Evolutionary conservation across 2,797 vertebrate genomes (phyloP), one percentile per base, ranked within the genome.

Genomic region (Zenarchopterus dispar): DNA sequence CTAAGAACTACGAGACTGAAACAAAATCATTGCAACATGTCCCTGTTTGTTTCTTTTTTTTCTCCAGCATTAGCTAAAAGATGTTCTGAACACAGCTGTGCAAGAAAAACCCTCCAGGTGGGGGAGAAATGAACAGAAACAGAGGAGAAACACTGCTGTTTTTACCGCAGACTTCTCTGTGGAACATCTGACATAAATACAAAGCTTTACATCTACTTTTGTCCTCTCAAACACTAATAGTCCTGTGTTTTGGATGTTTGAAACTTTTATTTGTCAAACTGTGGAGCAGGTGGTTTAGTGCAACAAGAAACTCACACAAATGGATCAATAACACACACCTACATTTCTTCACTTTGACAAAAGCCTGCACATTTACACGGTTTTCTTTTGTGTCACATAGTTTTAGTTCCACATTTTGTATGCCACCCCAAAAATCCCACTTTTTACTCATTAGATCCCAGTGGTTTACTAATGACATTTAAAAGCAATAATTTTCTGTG

Each of bases 81-180:
- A 39, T 39, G 36, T 39, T 13, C 36, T 16, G 36, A 16, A 39
- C 2, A 4, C 6, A 39, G 36, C 11, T 15, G 36, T 13, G 16
- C 36, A 39, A 39, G 36, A 15, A 1, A 3, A 15, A 16, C 36
- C 15, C 13, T 13, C 13, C 36, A 39, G 15, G 16, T 36, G 15
- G 36, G 11, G 16, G 3, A 10, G 16, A 39, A 39, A 39, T 16
- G 7, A 16, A 5, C 28, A 28, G 28, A 28, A 28, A 28, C 28
- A 28, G 28, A 28, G 28, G 28, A 70, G 36, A 67, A 73, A 58
- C 24, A 0, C 2, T 18, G 62, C 23, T 43, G 63, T 49, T 16
- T 81, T 68, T 78, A 28, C 28, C 28, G 8, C 28, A 59, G 75
- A 78, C 17, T 26, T 65, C 33, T 52, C 26, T 51, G n/a, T 7